These are phyloP conservation scores for Diloba caeruleocephala DNA, from an alignment of 2,888 invertebrate genomes.

Conservation along the genomic window DNA sequence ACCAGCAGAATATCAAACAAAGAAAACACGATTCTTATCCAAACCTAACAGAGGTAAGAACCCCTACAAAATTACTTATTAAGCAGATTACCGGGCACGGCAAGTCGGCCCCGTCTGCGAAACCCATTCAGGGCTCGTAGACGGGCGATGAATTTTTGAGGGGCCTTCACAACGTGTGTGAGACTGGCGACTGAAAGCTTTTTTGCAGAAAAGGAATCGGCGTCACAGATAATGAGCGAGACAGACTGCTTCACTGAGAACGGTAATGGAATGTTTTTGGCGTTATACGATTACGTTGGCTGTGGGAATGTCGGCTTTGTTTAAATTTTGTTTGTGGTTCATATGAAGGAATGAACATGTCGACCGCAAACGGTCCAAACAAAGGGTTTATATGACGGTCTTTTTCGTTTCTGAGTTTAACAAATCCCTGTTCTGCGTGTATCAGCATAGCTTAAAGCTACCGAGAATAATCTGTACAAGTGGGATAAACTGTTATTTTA, in stretches of 20 bases:
- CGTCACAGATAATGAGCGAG: conserved; percentile 76
- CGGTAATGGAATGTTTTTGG: conserved; percentile 49
- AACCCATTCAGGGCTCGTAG: conserved; percentile 79
- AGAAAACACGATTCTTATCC: conserved; percentile 59
- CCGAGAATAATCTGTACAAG: conserved; percentile 9
- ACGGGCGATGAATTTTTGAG: conserved; percentile 89
- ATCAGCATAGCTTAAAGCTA: conserved; percentile 4
- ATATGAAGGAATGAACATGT: conserved; percentile 38
- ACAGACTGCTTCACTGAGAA: conserved; percentile 49
- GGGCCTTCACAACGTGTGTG: conserved; percentile 80
- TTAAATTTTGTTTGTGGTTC: conserved; percentile 36
- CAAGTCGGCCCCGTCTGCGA: conserved; percentile 68
- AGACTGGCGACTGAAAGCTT: conserved; percentile 73
- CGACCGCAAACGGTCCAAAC: conserved; percentile 42
- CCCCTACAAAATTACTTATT: conserved; percentile 79
- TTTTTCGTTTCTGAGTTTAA: conserved; percentile 6
- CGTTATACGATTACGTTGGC: conserved; percentile 38
- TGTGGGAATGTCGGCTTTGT: conserved; percentile 16
- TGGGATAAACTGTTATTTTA: too few species aligned
- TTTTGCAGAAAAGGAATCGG: conserved; percentile 79
- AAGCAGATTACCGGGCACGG: conserved; percentile 77
- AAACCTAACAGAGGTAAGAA: conserved; percentile 59
- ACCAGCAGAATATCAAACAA: conserved; percentile 29
- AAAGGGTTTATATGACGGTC: conserved; percentile 14
- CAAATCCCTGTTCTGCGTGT: conserved; percentile 5